Evolutionary conservation across 2,797 vertebrate genomes (phyloP).

Genomic region (Ficedula albicollis): DNA sequence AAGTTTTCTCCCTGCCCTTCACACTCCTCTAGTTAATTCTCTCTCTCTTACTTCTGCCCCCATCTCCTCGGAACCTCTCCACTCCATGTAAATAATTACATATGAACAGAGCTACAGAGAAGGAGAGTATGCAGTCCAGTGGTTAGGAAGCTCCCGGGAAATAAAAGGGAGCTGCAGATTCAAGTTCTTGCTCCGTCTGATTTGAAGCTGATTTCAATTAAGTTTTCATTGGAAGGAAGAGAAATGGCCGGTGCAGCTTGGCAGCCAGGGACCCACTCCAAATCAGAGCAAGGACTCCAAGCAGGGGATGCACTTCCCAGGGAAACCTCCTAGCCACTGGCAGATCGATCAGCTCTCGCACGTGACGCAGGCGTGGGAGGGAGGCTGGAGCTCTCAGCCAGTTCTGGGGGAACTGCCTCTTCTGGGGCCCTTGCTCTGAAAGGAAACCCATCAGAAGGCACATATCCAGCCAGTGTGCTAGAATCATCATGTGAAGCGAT

Average conservation of each 20-base stretch:
- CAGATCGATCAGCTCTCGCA: background rate
- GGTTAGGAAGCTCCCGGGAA: constrained; percentile 43
- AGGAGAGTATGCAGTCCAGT: constrained; percentile 16
- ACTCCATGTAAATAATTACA: background rate
- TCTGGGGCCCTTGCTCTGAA: background rate
- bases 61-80: constrained; percentile 16
- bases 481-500: background rate
- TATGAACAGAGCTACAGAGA: background rate
- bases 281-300: background rate
- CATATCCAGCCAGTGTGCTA: background rate
- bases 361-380: background rate
- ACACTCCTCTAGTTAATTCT: background rate
- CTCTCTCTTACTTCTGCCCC: background rate
- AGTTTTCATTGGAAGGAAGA: background rate
- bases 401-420: background rate
- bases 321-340: background rate
- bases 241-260: background rate
- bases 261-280: background rate
- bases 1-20: background rate
- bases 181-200: background rate
- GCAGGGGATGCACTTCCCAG: background rate
- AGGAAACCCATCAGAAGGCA: background rate
- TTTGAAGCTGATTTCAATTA: constrained; percentile 63
- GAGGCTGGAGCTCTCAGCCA: background rate
- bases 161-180: constrained; percentile 37